phyloP scores from a whole-genome alignment of 2,113 vertebrate genomes.

The Vulpes ferrilata region DNA sequence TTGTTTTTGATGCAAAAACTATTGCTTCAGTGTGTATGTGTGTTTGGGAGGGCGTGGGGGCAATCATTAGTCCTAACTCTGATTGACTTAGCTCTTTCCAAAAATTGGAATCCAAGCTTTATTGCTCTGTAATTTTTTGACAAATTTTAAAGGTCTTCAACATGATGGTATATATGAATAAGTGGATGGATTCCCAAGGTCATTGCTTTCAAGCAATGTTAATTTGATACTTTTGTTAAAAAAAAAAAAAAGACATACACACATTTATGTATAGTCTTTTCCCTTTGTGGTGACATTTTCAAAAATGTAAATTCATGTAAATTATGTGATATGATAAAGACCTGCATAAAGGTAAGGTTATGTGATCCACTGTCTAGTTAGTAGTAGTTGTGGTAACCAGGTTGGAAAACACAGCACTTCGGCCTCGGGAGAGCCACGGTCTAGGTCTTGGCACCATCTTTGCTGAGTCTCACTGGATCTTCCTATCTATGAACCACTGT shows the following conservation, averaged over 20 bases:
- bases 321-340: background rate
- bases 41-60: background rate
- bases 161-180: background rate
- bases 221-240: background rate
- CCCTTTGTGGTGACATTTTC: background rate
- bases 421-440: background rate
- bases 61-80: background rate
- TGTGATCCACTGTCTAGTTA: background rate
- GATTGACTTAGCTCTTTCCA: background rate
- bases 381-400: background rate
- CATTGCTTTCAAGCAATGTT: background rate
- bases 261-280: background rate
- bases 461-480: background rate
- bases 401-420: background rate
- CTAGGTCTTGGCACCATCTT: background rate
- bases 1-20: background rate
- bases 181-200: background rate
- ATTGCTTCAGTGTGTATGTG: too few relatives aligned
- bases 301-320: background rate
- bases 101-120: background rate
- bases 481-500: background rate
- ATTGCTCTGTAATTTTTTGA: background rate
- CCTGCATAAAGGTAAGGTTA: background rate
- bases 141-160: background rate
- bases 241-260: background rate